Evolutionary conservation across 2,113 vertebrate species (phyloP).

Genomic region (Podiceps cristatus): DNA sequence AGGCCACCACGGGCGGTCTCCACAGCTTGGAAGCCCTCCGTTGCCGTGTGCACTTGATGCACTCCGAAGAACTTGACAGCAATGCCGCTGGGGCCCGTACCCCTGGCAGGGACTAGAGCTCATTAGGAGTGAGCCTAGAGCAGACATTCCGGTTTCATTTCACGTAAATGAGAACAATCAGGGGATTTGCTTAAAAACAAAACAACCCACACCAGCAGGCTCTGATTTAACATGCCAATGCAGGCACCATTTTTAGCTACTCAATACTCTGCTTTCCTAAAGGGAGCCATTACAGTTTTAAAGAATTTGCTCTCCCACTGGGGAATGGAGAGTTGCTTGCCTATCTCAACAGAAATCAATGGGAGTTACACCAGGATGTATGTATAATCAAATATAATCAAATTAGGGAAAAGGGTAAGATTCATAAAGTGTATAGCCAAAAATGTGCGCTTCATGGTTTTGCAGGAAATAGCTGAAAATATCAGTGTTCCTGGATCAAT

Average conservation of each 20-base stretch:
- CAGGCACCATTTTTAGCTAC: not conserved
- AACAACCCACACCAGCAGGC: too few relatives aligned
- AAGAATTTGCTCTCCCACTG: not conserved
- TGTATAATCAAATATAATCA: not conserved
- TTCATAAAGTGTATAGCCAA: not conserved
- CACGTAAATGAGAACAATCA: not conserved
- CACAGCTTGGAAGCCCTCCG: not conserved
- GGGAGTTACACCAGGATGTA: not conserved
- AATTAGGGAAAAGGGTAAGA: not conserved
- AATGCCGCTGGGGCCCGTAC: fast-evolving
- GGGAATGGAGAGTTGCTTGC: not conserved
- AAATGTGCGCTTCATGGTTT: not conserved
- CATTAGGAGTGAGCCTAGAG: not conserved
- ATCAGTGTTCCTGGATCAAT: not conserved
- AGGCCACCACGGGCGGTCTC: not conserved
- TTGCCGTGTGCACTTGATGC: not conserved
- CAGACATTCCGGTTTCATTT: not conserved
- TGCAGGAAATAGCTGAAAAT: not conserved
- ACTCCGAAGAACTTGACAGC: not conserved
- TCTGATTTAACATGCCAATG: not conserved
- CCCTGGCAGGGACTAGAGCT: not conserved
- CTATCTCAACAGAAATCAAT: not conserved
- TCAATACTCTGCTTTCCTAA: not conserved
- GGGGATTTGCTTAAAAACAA: not conserved
- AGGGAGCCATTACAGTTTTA: not conserved